Percentiles rank a stretch among this genome's conserved stretches.
phyloP scores from a whole-genome alignment of 2,888 invertebrate species.

The Macrosoma leucophasiata region DNA sequence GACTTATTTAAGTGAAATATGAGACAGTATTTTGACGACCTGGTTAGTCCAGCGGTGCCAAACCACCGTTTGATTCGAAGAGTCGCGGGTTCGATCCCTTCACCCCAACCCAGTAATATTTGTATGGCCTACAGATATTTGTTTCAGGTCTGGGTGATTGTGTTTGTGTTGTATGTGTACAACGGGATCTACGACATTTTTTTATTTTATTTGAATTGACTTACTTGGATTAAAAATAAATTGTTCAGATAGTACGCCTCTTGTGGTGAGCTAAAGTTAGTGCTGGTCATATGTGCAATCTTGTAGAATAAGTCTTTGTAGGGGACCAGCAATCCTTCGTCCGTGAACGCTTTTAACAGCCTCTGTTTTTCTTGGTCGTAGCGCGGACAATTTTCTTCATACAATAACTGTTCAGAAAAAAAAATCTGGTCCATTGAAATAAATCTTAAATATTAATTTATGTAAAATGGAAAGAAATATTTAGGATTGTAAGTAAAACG shows the following conservation, averaged over 20 bases:
- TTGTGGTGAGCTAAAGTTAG: constrained; percentile 66
- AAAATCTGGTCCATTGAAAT: too few species aligned
- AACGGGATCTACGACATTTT: neutral
- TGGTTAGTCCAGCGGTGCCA: too few species aligned
- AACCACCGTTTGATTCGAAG: too few species aligned
- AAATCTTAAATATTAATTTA: neutral
- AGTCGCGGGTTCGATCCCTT: too few species aligned
- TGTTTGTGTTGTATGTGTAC: too few species aligned
- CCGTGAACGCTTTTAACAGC: constrained; percentile 52
- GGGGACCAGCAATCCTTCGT: constrained; percentile 56
- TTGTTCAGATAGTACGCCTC: constrained; percentile 64
- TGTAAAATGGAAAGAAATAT: too few species aligned
- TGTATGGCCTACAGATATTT: too few species aligned
- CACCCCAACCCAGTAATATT: neutral
- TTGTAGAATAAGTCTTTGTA: constrained; percentile 62
- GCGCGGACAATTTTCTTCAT: constrained; percentile 64
- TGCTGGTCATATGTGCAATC: constrained; percentile 63
- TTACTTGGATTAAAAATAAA: constrained; percentile 66
- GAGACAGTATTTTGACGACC: too few species aligned
- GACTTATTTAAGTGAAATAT: too few species aligned
- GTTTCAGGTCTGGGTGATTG: too few species aligned
- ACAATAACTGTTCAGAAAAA: constrained; percentile 64
- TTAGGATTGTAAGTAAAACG: too few species aligned
- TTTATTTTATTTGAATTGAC: constrained; percentile 2
- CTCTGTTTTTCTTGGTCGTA: constrained; percentile 64